Evolutionary conservation across 2,113 vertebrate species (phyloP).

Genomic region (Gavialis gangeticus): DNA sequence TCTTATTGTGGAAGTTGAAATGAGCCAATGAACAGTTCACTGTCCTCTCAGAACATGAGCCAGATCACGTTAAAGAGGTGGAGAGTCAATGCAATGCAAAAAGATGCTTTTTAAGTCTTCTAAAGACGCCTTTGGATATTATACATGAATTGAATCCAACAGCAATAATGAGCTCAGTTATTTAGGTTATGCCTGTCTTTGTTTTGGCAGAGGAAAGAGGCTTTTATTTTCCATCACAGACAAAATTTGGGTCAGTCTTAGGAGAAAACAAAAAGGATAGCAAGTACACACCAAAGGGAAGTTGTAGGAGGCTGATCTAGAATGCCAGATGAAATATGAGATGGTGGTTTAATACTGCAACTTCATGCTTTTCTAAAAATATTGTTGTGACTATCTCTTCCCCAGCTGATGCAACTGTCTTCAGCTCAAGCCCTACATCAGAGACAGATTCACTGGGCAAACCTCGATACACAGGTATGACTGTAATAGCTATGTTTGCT

Average conservation of each 20-base stretch:
- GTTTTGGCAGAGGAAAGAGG: background rate
- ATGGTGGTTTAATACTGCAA: background rate
- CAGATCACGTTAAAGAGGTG: constrained; percentile 1
- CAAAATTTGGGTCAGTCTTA: background rate
- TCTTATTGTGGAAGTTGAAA: background rate
- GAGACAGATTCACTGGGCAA: constrained; percentile 92
- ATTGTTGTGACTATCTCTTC: constrained; percentile 21
- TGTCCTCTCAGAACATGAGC: background rate
- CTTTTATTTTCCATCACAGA: background rate
- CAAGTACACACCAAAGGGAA: background rate
- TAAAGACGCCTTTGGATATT: background rate
- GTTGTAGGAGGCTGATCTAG: background rate
- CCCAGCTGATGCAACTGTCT: constrained; percentile 87
- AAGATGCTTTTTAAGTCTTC: background rate
- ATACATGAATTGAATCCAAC: constrained; percentile 13
- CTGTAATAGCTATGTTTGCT: background rate
- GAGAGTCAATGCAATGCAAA: background rate
- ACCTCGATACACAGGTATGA: constrained; percentile 90
- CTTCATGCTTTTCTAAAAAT: background rate
- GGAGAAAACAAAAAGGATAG: background rate
- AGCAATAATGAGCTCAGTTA: constrained; percentile 7
- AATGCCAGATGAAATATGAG: background rate
- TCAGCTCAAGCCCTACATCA: constrained; percentile 89
- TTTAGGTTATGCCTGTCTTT: constrained; percentile 30
- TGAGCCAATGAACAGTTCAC: background rate